Conservation (phyloP, 2,113 vertebrate genomes). For the Indri indri region DNA sequence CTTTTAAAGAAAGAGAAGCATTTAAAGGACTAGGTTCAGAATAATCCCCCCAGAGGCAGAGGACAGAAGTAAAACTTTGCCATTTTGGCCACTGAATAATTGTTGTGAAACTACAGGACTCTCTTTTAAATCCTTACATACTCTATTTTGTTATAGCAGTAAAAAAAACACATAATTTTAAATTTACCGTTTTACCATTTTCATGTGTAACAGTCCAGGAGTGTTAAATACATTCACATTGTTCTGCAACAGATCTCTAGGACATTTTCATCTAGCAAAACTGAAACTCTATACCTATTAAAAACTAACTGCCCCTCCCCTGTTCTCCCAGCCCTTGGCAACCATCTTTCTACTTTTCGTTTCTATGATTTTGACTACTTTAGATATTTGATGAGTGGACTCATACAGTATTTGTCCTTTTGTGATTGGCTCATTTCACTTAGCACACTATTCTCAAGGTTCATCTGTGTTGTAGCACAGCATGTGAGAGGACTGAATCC, state of each 20-base stretch:
- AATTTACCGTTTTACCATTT: neutral
- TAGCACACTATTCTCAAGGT: neutral
- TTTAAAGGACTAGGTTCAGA: neutral
- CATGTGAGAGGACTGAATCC: neutral
- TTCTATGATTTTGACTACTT: neutral
- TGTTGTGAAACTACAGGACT: neutral
- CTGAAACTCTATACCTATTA: neutral
- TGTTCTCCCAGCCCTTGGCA: neutral
- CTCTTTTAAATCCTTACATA: neutral
- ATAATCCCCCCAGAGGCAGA: neutral
- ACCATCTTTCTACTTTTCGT: neutral
- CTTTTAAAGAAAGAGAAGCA: constrained; percentile 21
- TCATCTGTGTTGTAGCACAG: neutral
- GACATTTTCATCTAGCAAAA: neutral
- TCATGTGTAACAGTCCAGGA: neutral
- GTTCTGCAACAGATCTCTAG: neutral
- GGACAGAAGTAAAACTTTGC: neutral
- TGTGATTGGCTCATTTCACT: neutral
- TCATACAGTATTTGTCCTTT: neutral
- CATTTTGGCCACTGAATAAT: neutral
- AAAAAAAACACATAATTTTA: neutral
- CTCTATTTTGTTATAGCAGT: neutral
- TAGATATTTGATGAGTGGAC: neutral
- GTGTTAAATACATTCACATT: neutral
- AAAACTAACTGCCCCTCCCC: neutral